Evolutionary conservation across 2,113 vertebrate genomes (phyloP), one percentile per base, ranked within the genome.

Genomic region (Ancistrus triradiatus): DNA sequence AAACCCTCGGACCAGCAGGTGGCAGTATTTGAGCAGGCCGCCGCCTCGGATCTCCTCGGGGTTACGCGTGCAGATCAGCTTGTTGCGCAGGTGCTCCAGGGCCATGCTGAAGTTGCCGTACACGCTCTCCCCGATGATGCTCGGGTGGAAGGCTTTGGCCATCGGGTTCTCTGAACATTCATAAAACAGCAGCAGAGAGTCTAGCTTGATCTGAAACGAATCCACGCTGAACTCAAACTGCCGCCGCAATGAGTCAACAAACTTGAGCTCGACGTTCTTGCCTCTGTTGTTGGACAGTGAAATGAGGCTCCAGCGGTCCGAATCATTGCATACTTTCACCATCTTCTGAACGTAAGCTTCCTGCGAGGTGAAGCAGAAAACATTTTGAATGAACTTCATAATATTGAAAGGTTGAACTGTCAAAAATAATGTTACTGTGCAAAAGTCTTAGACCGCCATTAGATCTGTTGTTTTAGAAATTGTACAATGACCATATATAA

Each of bases 221-320:
- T 99, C 96, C 74, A 99, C 96, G 7, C 95, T 98, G 88, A 99
- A 99, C 89, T 99, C 96, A 76, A 99, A 99, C 85, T 99, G 95
- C 73, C 96, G 87, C 63, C 95, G 90, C 51, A 99, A 90, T 27
- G 94, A 98, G 86, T 97, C 94, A 84, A 99, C 92, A 48, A 99
- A 99, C 87, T 99, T 99, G 77, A 99, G 89, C 84, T 99, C 96
- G 85, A 99, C 94, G 1, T 99, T 99, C 86, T 98, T 98, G 66
- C 96, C 96, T 28, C 92, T 88, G 91, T 98, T 98, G 88, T 99
- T 99, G 76, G 95, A 97, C 69, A 99, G 85, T 25, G 96, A 99
- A 82, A 99, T 98, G 70, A 99, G 95, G 81, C 95, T 98, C 96
- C 96, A 99, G 28, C 94, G 93, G 81, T 99, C 95, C 1, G 94